Percentiles rank a stretch among this genome's conserved stretches.
phyloP scores from a whole-genome alignment of 35 echinoderm and acorn worm genomes.

The Nesometra sesokonis region DNA sequence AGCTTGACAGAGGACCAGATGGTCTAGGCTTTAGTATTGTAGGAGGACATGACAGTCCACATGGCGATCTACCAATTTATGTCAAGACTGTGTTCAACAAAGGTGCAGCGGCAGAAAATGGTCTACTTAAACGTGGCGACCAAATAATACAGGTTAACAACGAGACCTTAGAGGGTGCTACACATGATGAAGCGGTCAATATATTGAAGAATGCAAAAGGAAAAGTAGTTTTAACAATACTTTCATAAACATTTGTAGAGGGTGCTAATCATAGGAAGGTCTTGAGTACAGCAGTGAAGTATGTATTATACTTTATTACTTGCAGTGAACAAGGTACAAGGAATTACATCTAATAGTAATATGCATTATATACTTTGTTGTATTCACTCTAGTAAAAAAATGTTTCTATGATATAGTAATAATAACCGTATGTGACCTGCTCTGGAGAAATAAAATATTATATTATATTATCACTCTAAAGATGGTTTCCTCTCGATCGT shows the following conservation, averaged over 20 bases:
- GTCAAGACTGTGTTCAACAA: slow-evolving; percentile 95
- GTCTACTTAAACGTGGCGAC: slow-evolving; percentile 53
- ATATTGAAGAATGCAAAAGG: slow-evolving; percentile 72
- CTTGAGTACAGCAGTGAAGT: neutral
- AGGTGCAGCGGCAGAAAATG: slow-evolving; percentile 70
- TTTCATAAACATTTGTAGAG: slow-evolving; percentile 22
- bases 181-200: slow-evolving; percentile 70
- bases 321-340: neutral
- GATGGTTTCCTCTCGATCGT: too few species aligned
- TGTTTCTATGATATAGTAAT: too few species aligned
- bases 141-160: slow-evolving; percentile 87
- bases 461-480: too few species aligned
- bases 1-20: slow-evolving; percentile 66
- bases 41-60: slow-evolving; percentile 77
- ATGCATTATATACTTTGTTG: too few species aligned
- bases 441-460: too few species aligned
- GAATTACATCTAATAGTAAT: too few species aligned
- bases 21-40: slow-evolving; percentile 96
- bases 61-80: slow-evolving; percentile 94
- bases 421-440: too few species aligned
- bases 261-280: neutral
- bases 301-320: neutral
- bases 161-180: slow-evolving; percentile 48
- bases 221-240: slow-evolving; percentile 47
- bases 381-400: too few species aligned